Evolutionary conservation across 2,888 invertebrate genomes (phyloP).

Genomic region (Drosophila anomalipes): DNA sequence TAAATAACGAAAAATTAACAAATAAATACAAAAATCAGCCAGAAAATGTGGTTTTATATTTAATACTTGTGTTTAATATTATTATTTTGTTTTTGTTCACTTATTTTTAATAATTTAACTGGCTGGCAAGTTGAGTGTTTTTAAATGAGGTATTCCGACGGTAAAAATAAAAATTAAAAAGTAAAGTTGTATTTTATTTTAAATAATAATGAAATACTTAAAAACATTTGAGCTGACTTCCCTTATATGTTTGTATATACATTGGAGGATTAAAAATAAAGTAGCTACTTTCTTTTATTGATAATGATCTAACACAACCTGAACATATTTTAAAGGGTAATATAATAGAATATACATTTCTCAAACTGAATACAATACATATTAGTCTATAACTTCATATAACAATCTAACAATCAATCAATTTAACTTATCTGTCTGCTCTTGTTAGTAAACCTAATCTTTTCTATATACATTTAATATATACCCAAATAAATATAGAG

Average conservation of each 20-base stretch:
- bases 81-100: neutral
- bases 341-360: neutral
- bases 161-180: no score
- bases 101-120: neutral
- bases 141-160: no score
- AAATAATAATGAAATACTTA: no score
- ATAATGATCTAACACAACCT: no score
- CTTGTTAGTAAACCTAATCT: neutral
- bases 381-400: neutral
- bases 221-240: no score
- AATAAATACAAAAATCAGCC: neutral
- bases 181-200: no score
- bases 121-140: no score
- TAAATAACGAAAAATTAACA: neutral
- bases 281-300: no score
- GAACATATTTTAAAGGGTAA: neutral
- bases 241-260: no score
- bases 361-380: neutral
- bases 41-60: no score
- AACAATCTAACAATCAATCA: neutral
- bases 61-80: rapidly evolving
- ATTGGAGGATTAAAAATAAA: no score
- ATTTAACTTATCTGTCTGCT: neutral
- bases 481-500: neutral
- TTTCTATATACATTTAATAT: neutral